A percentile compares a stretch with the other conserved stretches of the same genome.
phyloP scores from a whole-genome alignment of 1,140 invertebrate genomes.

The Apis dorsata region DNA sequence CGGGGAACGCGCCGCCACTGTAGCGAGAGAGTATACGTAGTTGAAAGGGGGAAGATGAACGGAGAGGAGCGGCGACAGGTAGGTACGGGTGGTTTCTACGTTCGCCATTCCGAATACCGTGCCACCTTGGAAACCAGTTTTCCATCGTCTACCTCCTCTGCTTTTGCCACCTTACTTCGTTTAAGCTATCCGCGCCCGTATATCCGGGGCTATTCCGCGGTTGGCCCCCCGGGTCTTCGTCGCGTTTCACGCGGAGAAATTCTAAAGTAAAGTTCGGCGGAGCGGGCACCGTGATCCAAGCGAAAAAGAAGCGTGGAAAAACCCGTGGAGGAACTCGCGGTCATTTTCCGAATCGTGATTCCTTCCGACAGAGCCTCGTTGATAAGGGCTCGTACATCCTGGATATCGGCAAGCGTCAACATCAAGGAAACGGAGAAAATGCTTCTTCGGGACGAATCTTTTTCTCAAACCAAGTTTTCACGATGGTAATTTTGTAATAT shows the following conservation, averaged over 20 bases:
- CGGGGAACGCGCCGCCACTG: constrained; percentile 53
- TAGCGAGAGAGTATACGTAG: constrained; percentile 23
- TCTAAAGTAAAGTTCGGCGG: not conserved
- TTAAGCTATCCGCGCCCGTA: constrained; percentile 45
- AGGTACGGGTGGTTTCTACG: constrained; percentile 42
- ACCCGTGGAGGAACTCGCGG: not conserved
- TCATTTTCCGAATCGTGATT: not conserved
- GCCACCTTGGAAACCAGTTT: constrained; percentile 55
- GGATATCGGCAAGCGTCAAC: too few relatives aligned
- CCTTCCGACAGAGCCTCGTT: too few relatives aligned
- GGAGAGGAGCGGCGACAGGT: constrained; percentile 47
- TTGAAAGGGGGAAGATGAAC: not conserved
- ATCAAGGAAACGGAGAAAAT: too few relatives aligned
- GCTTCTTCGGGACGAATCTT: too few relatives aligned
- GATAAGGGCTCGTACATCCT: too few relatives aligned
- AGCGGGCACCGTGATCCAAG: not conserved
- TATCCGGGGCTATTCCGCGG: constrained; percentile 49
- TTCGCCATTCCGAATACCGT: constrained; percentile 60
- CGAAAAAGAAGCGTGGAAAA: not conserved
- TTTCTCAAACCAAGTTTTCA: not conserved
- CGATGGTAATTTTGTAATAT: not conserved
- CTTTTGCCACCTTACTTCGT: constrained; percentile 53
- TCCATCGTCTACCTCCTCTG: constrained; percentile 41
- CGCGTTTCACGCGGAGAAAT: not conserved
- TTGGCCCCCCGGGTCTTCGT: not conserved